Base-by-base conservation (phyloP, 2,797 vertebrate species). In the Lerista edwardsae region DNA sequence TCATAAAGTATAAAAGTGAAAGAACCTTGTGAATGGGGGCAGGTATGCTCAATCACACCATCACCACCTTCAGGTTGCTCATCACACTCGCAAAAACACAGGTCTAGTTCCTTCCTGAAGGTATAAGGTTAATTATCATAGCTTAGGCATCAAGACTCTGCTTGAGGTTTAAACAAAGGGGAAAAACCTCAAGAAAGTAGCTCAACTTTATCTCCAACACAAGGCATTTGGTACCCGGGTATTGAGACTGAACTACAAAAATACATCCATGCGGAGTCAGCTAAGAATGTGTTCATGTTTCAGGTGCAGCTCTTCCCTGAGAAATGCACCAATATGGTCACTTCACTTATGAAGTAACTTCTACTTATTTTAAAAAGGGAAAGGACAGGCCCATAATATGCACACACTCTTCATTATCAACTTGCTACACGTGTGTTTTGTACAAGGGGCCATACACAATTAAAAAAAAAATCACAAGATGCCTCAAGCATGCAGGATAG, bases 101-200 rank as follows among this genome's bases (percentile, higher is more conserved):
- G 47, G 47, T 76, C 11, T 23, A 7, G n/a, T 15, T 83, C 31
- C 47, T 77, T 76, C 36, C n/a, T 59, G 72, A 61, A 89, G 75
- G 82, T 4, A 31, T 15, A 31, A 76, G 6, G 51, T 17, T 59
- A 5, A 10, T 17, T 31, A 68, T 68, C 34, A 68, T 31, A 23
- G 36, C 36, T 69, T 36, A 39, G 23, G 25, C 23, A n/a, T 19
- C 0, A 17, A 57, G 34, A 4, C 47, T 84, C 85, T 68, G 83
- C 21, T 84, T 34, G 23, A 29, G 6, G 5, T 65, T 75, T 81
- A 79, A 51, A 9, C 0, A 0, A 39, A 62, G 0, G 7, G 61
- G 29, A 25, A 86, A 76, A 31, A 80, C 39, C 44, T 8, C 55
- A 21, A 68, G 75, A 79, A 23, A 36, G 78, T 55, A 23, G 6